Base-by-base conservation (phyloP, 2,888 invertebrate species). In the Agonopterix arenella region DNA sequence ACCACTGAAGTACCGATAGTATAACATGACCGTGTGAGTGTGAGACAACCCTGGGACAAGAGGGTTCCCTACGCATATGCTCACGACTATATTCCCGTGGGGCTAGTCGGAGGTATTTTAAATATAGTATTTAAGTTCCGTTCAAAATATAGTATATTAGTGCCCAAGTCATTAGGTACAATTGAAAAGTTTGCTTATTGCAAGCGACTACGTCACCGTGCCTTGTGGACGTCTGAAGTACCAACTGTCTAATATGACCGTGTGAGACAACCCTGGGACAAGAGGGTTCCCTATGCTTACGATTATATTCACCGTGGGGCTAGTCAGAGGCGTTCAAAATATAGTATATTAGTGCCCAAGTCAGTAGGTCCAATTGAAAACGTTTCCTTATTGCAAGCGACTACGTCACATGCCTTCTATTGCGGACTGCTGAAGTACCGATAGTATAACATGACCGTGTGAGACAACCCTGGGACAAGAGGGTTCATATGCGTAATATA, bases 161-260 rank as follows among this genome's bases (percentile, higher is more conserved):
- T 1, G 8, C 37, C 8, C 8, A 13, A 13, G 8, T 37, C 8
- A 10, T 63, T 61, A 68, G 58, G 65, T 66, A 72, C 80, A 83
- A 83, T 82, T 83, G 80, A 72, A 74, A 61, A 69, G 75, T 68
- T 82, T 83, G 82, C 82, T 81, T 75, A 81, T 82, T 80, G 76
- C 59, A 11, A 64, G 61, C 62, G 67, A 61, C 78, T 74, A 71
- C 81, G 81, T 81, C 81, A 81, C 62, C 62, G 42, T 62, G 60
- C 56, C 52, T 18, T n/a, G 8, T 18, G 11, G 41, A 18, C 18
- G 1, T 2, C 10, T 38, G 7, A 3, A 10, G 18, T 45, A 45
- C 9, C 45, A 7, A 38, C 4, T 1, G 18, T 18, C 2, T 18
- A 4, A 18, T 3, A 18, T 18, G 4, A 18, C 18, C 18, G 18